Conservation (phyloP, 1,140 invertebrate genomes). For the Macrosteles quadrilineatus region DNA sequence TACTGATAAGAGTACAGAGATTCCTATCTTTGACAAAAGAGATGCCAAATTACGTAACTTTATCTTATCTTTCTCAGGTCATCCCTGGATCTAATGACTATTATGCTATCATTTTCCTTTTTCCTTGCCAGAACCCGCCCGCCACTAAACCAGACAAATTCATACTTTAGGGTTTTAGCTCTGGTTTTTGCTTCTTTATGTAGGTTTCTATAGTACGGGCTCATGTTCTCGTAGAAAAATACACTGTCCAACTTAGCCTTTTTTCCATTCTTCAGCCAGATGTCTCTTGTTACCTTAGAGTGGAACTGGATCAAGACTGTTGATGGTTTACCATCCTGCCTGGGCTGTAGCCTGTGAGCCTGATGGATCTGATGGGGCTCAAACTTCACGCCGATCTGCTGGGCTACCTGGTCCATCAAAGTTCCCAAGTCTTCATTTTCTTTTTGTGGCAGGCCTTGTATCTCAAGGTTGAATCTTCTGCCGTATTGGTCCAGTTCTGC, state of each 20-base stretch:
- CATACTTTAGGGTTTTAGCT: not conserved
- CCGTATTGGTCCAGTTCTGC: not conserved
- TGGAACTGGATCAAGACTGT: not conserved
- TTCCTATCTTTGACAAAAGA: too few relatives aligned
- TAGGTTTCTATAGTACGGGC: not conserved
- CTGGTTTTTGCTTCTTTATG: not conserved
- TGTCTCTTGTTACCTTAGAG: not conserved
- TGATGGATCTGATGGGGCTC: not conserved
- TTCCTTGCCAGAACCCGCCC: not conserved
- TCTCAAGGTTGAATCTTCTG: not conserved
- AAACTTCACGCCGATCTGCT: not conserved
- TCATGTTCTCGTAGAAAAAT: not conserved
- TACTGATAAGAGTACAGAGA: too few relatives aligned
- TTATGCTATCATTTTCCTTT: not conserved
- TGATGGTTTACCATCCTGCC: not conserved
- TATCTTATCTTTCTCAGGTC: too few relatives aligned
- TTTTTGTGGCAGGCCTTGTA: not conserved
- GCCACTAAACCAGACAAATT: not conserved
- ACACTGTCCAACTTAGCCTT: not conserved
- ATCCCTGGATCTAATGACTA: not conserved
- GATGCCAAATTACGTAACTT: too few relatives aligned
- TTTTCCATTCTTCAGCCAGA: not conserved
- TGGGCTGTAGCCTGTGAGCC: constrained; percentile 1
- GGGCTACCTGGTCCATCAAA: not conserved
- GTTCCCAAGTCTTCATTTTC: not conserved